Conservation (phyloP, 2,797 vertebrate genomes). For the Enteromius anoplus region DNA sequence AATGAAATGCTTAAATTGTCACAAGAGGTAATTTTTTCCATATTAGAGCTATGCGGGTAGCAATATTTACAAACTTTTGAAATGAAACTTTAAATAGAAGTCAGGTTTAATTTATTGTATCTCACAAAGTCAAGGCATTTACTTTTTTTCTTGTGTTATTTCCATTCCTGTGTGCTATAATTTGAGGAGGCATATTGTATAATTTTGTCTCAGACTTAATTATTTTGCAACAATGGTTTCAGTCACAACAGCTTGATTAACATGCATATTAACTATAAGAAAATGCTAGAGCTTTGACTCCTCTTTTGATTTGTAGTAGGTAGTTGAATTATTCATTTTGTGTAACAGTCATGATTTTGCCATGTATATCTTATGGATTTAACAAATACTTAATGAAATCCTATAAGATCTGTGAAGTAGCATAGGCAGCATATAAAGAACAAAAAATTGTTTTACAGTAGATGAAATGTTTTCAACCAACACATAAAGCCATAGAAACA, state of each 20-base stretch:
- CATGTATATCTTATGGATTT: slow-evolving; percentile 3
- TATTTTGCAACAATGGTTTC: slow-evolving; percentile 48
- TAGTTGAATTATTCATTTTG: slow-evolving; percentile 31
- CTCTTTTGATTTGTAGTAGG: slow-evolving; percentile 15
- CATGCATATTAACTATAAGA: slow-evolving; percentile 47
- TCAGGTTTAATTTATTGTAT: slow-evolving; percentile 62
- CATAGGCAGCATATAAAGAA: background rate
- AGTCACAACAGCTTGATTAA: slow-evolving; percentile 51
- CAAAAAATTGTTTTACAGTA: background rate
- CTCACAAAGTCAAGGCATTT: slow-evolving; percentile 57
- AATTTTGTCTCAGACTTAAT: slow-evolving; percentile 43
- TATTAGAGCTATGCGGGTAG: slow-evolving; percentile 80
- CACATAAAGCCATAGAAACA: background rate
- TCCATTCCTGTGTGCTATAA: slow-evolving; percentile 35
- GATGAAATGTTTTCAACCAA: background rate
- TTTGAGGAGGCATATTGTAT: slow-evolving; percentile 43
- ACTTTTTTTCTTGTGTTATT: slow-evolving; percentile 36
- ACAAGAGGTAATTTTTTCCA: slow-evolving; percentile 75
- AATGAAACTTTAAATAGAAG: slow-evolving; percentile 64
- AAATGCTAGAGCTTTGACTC: slow-evolving; percentile 1
- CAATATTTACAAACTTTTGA: slow-evolving; percentile 86
- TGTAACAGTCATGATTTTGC: background rate
- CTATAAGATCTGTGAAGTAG: background rate
- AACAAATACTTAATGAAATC: background rate
- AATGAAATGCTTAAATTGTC: slow-evolving; percentile 82